Conservation (phyloP, 2,797 vertebrate genomes). For the Coreius guichenoti region DNA sequence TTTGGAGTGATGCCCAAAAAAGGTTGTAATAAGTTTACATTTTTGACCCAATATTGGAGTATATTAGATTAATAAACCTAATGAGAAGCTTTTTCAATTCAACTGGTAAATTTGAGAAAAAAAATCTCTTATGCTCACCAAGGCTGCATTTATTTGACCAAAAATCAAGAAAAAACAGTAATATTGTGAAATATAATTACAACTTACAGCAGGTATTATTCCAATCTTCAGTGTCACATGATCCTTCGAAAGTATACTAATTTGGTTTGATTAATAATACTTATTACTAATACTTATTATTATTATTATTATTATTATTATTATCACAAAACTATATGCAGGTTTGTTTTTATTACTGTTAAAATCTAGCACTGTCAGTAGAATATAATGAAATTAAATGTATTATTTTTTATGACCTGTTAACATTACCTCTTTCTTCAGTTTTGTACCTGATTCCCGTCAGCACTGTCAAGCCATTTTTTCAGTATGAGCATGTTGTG, state of each 20-base stretch:
- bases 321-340: background rate
- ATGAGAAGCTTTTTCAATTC: background rate
- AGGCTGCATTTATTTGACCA: background rate
- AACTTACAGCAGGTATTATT: background rate
- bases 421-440: background rate
- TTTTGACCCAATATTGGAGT: background rate
- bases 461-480: slow-evolving; percentile 15
- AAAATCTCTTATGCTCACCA: background rate
- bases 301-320: background rate
- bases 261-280: background rate
- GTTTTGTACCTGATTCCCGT: background rate
- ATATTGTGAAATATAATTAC: background rate
- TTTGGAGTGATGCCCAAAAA: background rate
- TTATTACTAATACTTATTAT: background rate
- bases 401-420: background rate
- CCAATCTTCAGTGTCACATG: background rate
- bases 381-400: background rate
- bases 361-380: background rate
- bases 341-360: background rate
- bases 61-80: background rate
- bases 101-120: background rate
- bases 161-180: background rate
- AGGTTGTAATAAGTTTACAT: background rate
- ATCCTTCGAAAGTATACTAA: background rate
- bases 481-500: slow-evolving; percentile 10